Base-by-base conservation (phyloP, 2,113 vertebrate genomes). In the Nycticryphes semicollaris region DNA sequence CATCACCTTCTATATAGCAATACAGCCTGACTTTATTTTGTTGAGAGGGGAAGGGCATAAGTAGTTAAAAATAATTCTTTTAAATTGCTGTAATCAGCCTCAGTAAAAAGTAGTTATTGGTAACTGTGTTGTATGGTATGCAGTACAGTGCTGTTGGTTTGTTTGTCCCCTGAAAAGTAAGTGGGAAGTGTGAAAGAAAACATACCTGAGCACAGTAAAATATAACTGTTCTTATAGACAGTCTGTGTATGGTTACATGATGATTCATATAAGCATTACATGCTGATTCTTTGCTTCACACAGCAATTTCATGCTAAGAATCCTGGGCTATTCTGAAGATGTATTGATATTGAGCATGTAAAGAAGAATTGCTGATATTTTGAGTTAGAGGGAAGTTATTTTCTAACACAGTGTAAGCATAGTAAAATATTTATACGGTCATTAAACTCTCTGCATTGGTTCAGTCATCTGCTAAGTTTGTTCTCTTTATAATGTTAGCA, bases 121-220 rank as follows among this genome's bases (percentile, higher is more conserved):
- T 41, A 53, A 48, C 67, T 67, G 15, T 89, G 23, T 70, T 74
- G 63, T 51, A 31, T 50, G 59, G 7, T 63, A 22, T 72, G 24
- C 17, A 39, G 14, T 39, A 20, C 16, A 60, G 47, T 77, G 35
- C 37, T 75, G 51, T 62, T 30, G 7, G 12, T 63, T 90, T 81
- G 47, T 83, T 87, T 81, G 74, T 51, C 59, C 41, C 25, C 85
- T 63, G 72, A 68, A 86, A 90, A 93, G 51, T 25, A 39, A 80
- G 84, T 84, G 57, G 69, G 62, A 87, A 59, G 67, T 91, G 79
- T 74, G 60, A 91, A 74, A 96, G 59, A 67, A 81, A 92, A 74
- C 25, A 21, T 73, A 33, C 56, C 67, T 57, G 41, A 16, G 68
- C 54, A 81, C 24, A 33, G n/a, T 41, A 48, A 57, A 83, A 53